Percentiles rank a stretch among this genome's conserved stretches.
Evolutionary conservation across 2,888 invertebrate species (phyloP).

Genomic region (Brenthis hecate): DNA sequence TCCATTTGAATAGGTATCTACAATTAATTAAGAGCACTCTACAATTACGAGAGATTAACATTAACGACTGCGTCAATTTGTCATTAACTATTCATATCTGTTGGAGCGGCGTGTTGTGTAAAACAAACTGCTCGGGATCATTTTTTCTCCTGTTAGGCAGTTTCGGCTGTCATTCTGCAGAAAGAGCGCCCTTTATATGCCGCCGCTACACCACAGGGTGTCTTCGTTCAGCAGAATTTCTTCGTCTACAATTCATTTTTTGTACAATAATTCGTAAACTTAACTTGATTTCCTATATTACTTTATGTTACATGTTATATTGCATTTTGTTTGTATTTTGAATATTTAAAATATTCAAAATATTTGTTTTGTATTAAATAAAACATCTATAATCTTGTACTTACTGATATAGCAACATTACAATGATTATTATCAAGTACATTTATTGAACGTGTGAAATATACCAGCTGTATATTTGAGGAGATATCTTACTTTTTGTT

Average conservation of each 20-base stretch:
- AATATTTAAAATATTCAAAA: not conserved
- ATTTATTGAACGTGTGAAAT: conserved; percentile 31
- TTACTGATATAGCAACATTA: too few relatives aligned
- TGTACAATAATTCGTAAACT: conserved; percentile 40
- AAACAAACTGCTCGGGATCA: conserved; percentile 69
- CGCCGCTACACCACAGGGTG: conserved; percentile 72
- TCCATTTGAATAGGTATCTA: not conserved
- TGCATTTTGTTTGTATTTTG: not conserved
- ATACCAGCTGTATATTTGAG: conserved; percentile 28
- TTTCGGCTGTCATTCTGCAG: conserved; percentile 76
- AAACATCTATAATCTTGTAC: too few relatives aligned
- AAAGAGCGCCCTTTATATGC: conserved; percentile 61
- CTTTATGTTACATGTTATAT: conserved; percentile 10
- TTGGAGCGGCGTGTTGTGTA: conserved; percentile 68
- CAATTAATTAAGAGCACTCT: not conserved
- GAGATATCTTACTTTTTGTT: conserved; percentile 22
- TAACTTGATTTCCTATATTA: conserved; percentile 25
- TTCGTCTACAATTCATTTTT: conserved; percentile 57
- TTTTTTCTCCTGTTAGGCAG: conserved; percentile 59
- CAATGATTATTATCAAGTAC: not conserved
- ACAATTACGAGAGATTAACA: conserved; percentile 13
- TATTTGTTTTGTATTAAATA: not conserved
- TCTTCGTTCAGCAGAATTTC: conserved; percentile 68
- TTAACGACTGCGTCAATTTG: conserved; percentile 52
- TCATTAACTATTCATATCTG: conserved; percentile 55